phyloP scores from a whole-genome alignment of 2,797 vertebrate species.

The Phalloptychus januarius region DNA sequence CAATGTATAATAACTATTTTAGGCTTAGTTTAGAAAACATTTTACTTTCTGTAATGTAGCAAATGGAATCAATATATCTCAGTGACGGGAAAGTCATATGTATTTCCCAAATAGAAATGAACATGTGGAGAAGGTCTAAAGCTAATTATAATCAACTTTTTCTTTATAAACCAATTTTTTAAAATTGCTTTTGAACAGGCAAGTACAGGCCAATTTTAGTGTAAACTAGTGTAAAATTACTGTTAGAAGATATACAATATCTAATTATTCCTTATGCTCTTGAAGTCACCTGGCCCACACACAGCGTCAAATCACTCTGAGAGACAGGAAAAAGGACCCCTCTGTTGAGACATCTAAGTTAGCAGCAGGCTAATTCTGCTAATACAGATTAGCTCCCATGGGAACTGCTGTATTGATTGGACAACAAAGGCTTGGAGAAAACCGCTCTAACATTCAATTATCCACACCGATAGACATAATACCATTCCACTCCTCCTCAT shows the following conservation, averaged over 20 bases:
- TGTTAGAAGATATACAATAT: not conserved
- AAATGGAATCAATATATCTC: not conserved
- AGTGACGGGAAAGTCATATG: not conserved
- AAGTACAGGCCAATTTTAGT: not conserved
- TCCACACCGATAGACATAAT: conserved; percentile 84
- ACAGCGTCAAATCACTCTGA: conserved; percentile 43
- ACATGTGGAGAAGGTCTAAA: no score
- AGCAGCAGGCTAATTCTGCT: conserved; percentile 83
- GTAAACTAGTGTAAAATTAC: not conserved
- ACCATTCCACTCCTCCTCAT: conserved; percentile 66
- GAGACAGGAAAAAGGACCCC: conserved; percentile 34
- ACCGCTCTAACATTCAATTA: conserved; percentile 84
- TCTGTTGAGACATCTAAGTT: conserved; percentile 78
- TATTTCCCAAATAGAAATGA: not conserved
- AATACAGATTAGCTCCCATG: conserved; percentile 85
- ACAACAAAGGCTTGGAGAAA: conserved; percentile 83
- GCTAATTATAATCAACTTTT: no score
- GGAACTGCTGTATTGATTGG: conserved; percentile 82
- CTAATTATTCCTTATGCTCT: conserved; percentile 21
- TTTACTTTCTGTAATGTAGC: not conserved
- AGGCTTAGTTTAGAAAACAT: not conserved
- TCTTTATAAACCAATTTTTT: no score
- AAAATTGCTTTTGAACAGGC: no score
- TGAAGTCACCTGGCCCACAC: conserved; percentile 1
- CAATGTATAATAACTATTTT: no score